These are phyloP conservation scores for Ecliptopera silaceata DNA, from an alignment of 2,888 invertebrate genomes.

Conservation along the genomic window DNA sequence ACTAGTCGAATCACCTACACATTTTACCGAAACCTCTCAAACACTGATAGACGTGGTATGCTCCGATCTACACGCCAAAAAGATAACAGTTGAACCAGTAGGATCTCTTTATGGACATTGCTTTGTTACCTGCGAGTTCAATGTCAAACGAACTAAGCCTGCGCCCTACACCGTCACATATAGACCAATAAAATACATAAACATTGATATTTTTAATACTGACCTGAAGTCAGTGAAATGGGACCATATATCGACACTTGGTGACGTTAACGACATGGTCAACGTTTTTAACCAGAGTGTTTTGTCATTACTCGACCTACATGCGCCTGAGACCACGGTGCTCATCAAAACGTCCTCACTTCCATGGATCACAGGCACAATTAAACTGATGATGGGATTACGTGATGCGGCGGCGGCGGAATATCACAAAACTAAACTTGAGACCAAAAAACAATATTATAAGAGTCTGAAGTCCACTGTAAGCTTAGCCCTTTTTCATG, in stretches of 20 bases:
- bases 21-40: too few species aligned
- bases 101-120: too few species aligned
- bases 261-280: conserved; percentile 7
- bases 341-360: background rate
- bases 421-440: conserved; percentile 5
- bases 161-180: background rate
- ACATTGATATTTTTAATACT: background rate
- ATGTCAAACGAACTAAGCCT: conserved; percentile 5
- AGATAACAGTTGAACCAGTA: too few species aligned
- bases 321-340: conserved; percentile 1
- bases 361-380: conserved; percentile 13
- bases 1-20: too few species aligned
- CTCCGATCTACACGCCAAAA: too few species aligned
- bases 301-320: conserved; percentile 1
- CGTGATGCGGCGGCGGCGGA: background rate
- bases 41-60: too few species aligned
- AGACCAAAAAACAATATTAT: background rate
- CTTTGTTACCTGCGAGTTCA: too few species aligned
- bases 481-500: conserved; percentile 10
- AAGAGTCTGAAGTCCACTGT: conserved; percentile 8
- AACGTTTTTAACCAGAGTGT: conserved; percentile 1
- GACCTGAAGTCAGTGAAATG: background rate
- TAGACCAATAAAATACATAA: conserved; percentile 2
- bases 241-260: background rate
- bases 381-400: conserved; percentile 10